Conservation (phyloP, 2,113 vertebrate genomes). For the Struthio camelus region DNA sequence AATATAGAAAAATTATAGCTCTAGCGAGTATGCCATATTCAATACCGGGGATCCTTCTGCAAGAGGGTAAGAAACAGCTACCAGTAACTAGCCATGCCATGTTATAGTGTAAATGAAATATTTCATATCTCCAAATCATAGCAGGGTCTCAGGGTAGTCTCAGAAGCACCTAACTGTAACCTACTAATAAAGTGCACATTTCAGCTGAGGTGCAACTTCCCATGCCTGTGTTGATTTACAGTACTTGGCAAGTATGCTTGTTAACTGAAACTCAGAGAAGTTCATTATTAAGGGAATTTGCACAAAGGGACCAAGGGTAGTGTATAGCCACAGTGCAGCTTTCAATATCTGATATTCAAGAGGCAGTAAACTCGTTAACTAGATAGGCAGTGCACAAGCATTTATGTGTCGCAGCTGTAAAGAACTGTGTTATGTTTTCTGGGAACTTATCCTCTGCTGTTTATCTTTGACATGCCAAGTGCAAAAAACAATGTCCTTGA, state of each 20-base stretch:
- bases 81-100: neutral
- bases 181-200: neutral
- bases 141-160: neutral
- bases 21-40: neutral
- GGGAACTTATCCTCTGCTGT: neutral
- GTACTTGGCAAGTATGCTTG: neutral
- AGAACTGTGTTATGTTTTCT: neutral
- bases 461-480: neutral
- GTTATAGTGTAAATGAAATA: neutral
- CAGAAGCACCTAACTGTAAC: neutral
- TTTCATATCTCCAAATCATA: neutral
- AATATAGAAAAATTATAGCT: neutral
- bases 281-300: neutral
- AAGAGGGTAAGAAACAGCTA: neutral
- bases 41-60: accelerated
- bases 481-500: neutral
- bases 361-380: neutral
- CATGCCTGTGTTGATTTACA: neutral
- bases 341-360: neutral
- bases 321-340: neutral
- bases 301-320: neutral
- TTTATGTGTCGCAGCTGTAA: neutral
- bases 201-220: neutral
- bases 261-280: neutral
- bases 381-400: neutral